These are phyloP conservation scores for Gymnogyps californianus DNA, from an alignment of 2,113 vertebrate species.

Conservation along the genomic window DNA sequence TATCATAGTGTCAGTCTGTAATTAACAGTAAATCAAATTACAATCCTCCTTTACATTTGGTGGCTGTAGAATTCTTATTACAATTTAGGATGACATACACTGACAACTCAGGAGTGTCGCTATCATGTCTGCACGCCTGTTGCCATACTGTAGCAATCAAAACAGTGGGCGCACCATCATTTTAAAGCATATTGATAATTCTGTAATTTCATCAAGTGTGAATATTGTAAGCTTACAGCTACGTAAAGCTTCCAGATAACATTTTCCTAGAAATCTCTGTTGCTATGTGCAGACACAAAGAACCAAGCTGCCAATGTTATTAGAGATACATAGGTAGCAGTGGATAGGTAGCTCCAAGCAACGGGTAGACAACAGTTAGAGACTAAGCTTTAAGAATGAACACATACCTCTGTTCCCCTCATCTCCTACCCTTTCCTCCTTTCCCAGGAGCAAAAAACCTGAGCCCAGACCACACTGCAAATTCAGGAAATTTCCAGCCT, in stretches of 20 bases:
- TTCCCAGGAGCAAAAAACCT: not conserved
- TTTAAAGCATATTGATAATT: not conserved
- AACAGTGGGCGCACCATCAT: not conserved
- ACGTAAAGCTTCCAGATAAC: not conserved
- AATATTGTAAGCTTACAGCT: not conserved
- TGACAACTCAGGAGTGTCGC: not conserved
- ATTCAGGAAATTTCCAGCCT: not conserved
- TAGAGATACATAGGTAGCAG: not conserved
- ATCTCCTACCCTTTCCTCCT: not conserved
- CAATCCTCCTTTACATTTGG: not conserved
- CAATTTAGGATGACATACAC: not conserved
- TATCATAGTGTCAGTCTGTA: not conserved
- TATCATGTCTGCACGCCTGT: not conserved
- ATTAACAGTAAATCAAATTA: not conserved
- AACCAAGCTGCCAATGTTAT: not conserved
- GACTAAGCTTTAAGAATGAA: not conserved
- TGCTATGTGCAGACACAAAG: not conserved
- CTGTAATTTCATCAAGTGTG: not conserved
- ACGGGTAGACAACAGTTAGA: not conserved
- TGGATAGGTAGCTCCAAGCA: not conserved
- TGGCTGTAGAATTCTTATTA: not conserved
- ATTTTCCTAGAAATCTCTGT: not conserved
- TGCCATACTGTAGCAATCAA: not conserved
- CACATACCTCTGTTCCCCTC: fast-evolving
- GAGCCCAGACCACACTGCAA: not conserved